phyloP scores from a whole-genome alignment of 1,140 invertebrate species.

The Lordiphosa mommai region DNA sequence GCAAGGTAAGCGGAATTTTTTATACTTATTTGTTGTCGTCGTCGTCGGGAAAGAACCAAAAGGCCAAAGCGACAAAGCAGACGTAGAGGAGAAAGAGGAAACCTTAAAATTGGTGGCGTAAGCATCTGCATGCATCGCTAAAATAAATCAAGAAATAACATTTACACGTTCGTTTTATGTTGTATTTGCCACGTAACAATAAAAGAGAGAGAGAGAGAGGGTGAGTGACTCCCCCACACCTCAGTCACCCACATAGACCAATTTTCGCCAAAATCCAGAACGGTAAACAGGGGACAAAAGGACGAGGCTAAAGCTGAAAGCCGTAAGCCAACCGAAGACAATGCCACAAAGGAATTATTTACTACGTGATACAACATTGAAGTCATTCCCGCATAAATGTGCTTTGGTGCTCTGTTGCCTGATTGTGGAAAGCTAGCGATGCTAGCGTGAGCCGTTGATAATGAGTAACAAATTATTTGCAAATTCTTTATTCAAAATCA shows the following conservation, averaged over 20 bases:
- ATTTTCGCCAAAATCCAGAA: conserved; percentile 34
- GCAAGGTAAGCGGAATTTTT: conserved; percentile 74
- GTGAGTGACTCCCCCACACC: conserved; percentile 4
- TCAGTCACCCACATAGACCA: conserved; percentile 41
- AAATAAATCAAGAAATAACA: conserved; percentile 78
- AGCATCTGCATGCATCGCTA: conserved; percentile 75
- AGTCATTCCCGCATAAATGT: conserved; percentile 73
- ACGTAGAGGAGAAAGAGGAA: conserved; percentile 12
- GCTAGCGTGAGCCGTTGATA: not conserved
- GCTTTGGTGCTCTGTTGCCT: conserved; percentile 49
- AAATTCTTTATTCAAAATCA: too few relatives aligned
- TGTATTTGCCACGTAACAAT: conserved; percentile 77
- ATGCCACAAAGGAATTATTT: conserved; percentile 77
- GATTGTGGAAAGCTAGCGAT: conserved; percentile 7
- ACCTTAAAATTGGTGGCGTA: conserved; percentile 65
- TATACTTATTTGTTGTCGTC: conserved; percentile 42
- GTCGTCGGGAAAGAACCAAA: conserved; percentile 17
- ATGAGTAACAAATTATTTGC: too few relatives aligned
- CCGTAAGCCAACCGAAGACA: conserved; percentile 69
- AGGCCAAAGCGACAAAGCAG: conserved; percentile 22
- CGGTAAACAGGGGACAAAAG: conserved; percentile 33
- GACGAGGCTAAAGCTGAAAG: conserved; percentile 40
- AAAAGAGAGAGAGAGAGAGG: conserved; percentile 24
- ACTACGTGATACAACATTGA: conserved; percentile 75
- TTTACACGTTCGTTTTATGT: conserved; percentile 77